Conservation (phyloP, 2,797 vertebrate species). For the Tinamus major region DNA sequence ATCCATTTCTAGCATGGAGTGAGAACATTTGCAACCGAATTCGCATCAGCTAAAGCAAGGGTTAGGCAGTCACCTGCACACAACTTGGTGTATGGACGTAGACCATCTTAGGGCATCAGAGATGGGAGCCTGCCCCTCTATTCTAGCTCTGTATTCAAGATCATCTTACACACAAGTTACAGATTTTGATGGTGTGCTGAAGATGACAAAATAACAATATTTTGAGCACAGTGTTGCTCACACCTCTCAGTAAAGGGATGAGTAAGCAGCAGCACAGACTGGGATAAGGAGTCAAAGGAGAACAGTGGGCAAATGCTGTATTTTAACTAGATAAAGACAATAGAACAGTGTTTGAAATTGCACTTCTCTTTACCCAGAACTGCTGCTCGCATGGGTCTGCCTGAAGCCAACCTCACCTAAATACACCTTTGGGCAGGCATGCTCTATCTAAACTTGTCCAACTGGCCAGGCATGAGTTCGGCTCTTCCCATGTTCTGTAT, state of each 20-base stretch:
- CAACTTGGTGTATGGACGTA: neutral
- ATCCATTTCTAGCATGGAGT: neutral
- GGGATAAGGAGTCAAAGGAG: neutral
- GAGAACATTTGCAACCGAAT: neutral
- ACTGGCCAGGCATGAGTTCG: accelerated
- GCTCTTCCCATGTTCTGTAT: neutral
- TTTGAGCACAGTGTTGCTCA: neutral
- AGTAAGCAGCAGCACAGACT: neutral
- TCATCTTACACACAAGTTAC: accelerated
- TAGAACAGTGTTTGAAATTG: neutral
- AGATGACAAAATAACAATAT: neutral
- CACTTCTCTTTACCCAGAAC: neutral
- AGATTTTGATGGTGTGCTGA: neutral
- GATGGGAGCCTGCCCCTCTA: neutral
- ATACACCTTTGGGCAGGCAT: accelerated
- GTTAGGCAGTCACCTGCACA: accelerated
- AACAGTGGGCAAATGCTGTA: neutral
- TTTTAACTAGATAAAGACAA: neutral
- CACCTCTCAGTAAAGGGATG: neutral
- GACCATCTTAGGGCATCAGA: neutral
- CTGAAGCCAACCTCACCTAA: neutral
- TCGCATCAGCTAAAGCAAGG: neutral
- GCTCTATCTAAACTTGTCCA: neutral
- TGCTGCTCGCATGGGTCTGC: neutral
- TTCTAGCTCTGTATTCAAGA: neutral